Evolutionary conservation across 92 coral and sea anemone genomes (phyloP).

Genomic region (Palythoa grandis): DNA sequence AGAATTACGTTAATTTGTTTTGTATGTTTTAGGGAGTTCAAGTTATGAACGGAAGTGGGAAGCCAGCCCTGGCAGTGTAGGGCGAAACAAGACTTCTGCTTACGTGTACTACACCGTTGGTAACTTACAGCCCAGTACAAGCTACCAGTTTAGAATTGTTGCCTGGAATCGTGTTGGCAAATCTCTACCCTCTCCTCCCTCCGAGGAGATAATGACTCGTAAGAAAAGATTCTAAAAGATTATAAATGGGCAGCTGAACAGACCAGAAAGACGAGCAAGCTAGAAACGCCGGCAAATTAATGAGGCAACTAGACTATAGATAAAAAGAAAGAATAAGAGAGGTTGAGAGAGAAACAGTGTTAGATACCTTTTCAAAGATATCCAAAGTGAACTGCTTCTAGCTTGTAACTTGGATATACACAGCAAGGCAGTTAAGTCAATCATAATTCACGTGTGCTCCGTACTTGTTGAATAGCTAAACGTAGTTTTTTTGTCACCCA

Average conservation of each 20-base stretch:
- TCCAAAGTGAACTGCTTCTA: too few species aligned
- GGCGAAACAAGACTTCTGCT: conserved; percentile 64
- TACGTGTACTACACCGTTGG: conserved; percentile 75
- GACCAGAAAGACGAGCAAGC: not conserved
- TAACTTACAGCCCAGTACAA: conserved; percentile 77
- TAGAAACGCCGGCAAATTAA: not conserved
- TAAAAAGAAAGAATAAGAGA: too few species aligned
- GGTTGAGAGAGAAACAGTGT: too few species aligned
- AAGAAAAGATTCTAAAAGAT: not conserved
- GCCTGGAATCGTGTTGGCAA: conserved; percentile 80
- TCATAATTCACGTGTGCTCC: too few species aligned
- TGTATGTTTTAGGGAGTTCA: conserved; percentile 30
- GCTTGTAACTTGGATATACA: too few species aligned
- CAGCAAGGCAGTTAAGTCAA: too few species aligned
- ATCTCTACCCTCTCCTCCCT: conserved; percentile 80
- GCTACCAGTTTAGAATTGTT: conserved; percentile 83
- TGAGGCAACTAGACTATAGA: too few species aligned
- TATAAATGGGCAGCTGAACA: too few species aligned
- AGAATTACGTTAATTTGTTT: not conserved
- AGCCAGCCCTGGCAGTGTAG: conserved; percentile 64
- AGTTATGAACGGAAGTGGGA: conserved; percentile 69
- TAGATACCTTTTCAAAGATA: too few species aligned
- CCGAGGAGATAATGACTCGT: conserved; percentile 81
- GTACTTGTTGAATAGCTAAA: too few species aligned
- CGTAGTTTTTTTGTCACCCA: too few species aligned